A percentile compares a stretch with the other conserved stretches of the same genome.
phyloP scores from a whole-genome alignment of 2,888 invertebrate species.

The Drosophila melanosoma region DNA sequence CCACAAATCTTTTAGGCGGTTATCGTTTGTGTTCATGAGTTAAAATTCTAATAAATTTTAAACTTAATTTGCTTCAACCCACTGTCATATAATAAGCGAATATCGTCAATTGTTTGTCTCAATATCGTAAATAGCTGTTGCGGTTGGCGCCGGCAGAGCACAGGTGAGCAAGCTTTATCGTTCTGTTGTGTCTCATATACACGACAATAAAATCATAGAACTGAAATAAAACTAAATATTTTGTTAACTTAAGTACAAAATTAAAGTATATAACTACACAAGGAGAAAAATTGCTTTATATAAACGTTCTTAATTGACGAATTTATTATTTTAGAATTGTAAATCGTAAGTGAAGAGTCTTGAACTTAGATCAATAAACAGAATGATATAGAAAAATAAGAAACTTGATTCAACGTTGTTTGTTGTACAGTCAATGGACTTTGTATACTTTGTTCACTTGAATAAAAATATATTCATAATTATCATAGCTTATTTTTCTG shows the following conservation, averaged over 20 bases:
- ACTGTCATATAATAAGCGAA: conserved; percentile 11
- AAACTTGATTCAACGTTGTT: not conserved
- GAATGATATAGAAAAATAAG: not conserved
- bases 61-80: not conserved
- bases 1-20: not conserved
- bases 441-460: not conserved
- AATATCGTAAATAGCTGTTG: conserved; percentile 36
- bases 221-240: conserved; percentile 1
- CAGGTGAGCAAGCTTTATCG: conserved; percentile 19
- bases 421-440: not conserved
- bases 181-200: conserved; percentile 13
- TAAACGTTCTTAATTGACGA: not conserved
- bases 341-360: not conserved
- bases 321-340: not conserved
- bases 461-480: no score
- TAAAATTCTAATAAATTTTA: not conserved
- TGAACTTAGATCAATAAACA: not conserved
- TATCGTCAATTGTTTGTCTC: conserved; percentile 29
- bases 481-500: no score
- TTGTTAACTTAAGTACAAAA: not conserved
- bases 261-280: not conserved
- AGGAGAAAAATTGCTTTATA: not conserved
- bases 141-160: conserved; percentile 8
- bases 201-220: conserved; percentile 7
- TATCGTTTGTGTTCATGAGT: not conserved